phyloP scores from a whole-genome alignment of 2,797 vertebrate genomes.

The Alosa sapidissima region DNA sequence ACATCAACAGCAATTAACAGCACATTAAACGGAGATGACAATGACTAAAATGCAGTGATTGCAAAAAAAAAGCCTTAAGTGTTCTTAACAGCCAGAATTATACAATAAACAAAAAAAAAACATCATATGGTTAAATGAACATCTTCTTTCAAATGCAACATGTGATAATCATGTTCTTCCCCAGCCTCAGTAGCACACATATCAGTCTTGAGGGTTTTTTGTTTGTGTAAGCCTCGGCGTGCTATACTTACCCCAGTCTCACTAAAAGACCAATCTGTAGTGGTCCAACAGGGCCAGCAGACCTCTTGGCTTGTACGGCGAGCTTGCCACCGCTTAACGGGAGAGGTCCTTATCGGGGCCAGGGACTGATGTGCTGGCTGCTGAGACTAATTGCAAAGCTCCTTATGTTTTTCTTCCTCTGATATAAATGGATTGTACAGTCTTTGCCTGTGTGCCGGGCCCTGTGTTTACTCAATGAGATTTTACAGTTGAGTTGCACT shows the following conservation, averaged over 20 bases:
- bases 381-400: slow-evolving; percentile 71
- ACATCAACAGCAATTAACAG: slow-evolving; percentile 48
- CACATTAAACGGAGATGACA: slow-evolving; percentile 46
- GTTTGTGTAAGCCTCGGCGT: neutral
- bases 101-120: slow-evolving; percentile 3
- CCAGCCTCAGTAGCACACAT: neutral
- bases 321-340: slow-evolving; percentile 51
- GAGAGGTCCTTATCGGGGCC: slow-evolving; percentile 53
- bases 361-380: slow-evolving; percentile 49
- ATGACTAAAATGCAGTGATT: neutral
- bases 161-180: neutral
- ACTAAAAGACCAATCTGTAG: slow-evolving; percentile 7
- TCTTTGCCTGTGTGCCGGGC: slow-evolving; percentile 55
- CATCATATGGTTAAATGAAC: neutral
- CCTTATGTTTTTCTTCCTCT: slow-evolving; percentile 62
- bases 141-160: neutral
- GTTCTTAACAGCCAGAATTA: neutral
- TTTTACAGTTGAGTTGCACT: slow-evolving; percentile 64
- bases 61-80: slow-evolving; percentile 34
- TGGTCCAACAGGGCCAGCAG: neutral
- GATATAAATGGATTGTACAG: slow-evolving; percentile 62
- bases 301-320: slow-evolving; percentile 36
- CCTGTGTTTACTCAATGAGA: slow-evolving; percentile 64
- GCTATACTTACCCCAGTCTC: slow-evolving; percentile 10
- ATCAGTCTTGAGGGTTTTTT: neutral